phyloP scores from a whole-genome alignment of 2,113 vertebrate species.

The Chaetodon auriga region DNA sequence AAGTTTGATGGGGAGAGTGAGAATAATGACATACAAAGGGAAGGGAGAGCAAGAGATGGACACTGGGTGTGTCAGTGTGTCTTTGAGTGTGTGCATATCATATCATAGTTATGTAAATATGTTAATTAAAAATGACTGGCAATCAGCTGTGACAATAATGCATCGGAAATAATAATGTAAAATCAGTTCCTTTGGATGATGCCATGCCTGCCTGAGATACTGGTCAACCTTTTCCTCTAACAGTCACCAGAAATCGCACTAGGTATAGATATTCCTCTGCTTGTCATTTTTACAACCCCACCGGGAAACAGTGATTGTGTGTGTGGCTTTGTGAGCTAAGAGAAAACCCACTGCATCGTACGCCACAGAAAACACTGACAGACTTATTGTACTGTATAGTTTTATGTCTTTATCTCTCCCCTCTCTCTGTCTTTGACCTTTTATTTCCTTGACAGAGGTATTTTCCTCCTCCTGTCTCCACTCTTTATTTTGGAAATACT shows the following conservation, averaged over 20 bases:
- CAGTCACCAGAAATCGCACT: not conserved
- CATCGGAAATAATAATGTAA: not conserved
- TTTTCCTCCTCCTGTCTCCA: conserved; percentile 33
- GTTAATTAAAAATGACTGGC: not conserved
- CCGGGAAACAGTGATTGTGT: not conserved
- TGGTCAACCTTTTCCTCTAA: not conserved
- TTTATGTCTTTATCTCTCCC: conserved; percentile 10
- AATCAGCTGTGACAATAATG: not conserved
- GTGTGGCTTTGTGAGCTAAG: conserved; percentile 8
- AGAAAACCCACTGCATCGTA: conserved; percentile 9
- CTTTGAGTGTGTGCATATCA: too few species aligned
- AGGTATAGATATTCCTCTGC: not conserved
- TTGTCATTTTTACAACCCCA: not conserved
- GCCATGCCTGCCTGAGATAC: not conserved
- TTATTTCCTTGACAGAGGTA: conserved; percentile 37
- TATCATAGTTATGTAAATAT: too few species aligned
- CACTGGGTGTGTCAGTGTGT: not conserved
- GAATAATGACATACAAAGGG: not conserved
- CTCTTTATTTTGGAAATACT: conserved; percentile 38
- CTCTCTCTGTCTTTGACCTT: conserved; percentile 43
- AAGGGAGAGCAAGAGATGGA: not conserved
- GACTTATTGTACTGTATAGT: not conserved
- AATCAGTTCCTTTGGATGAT: not conserved
- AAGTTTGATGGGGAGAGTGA: too few species aligned
- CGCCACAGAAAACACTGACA: not conserved